These are phyloP conservation scores for Anhinga anhinga DNA, from an alignment of 2,113 vertebrate species.

Conservation along the genomic window DNA sequence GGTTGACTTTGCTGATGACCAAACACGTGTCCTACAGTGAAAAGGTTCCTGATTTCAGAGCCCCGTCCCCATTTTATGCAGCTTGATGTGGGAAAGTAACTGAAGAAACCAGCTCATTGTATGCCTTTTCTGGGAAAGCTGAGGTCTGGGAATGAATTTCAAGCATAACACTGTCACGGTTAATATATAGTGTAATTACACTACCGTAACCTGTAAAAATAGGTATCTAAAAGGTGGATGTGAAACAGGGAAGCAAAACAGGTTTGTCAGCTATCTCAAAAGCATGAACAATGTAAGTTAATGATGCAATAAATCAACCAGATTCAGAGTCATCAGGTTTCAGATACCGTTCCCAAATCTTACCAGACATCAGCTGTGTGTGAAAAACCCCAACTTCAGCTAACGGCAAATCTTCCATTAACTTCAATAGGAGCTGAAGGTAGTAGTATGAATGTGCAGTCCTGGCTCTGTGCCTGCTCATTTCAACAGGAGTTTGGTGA, in stretches of 20 bases:
- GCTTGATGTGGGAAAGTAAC: background rate
- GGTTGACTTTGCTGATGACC: background rate
- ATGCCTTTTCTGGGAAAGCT: background rate
- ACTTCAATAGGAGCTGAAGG: background rate
- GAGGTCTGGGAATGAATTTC: background rate
- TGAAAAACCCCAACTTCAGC: background rate
- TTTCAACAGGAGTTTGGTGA: conserved; percentile 4
- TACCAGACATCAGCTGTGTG: background rate
- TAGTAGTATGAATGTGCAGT: background rate
- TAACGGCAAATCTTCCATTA: background rate
- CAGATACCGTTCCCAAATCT: background rate
- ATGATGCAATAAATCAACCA: background rate
- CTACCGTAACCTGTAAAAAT: background rate
- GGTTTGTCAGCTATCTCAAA: background rate
- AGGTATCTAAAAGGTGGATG: background rate
- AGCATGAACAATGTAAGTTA: background rate
- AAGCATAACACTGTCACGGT: background rate
- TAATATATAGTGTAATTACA: background rate
- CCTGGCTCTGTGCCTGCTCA: background rate
- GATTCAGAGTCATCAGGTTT: background rate
- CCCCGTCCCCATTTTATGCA: background rate
- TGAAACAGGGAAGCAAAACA: background rate
- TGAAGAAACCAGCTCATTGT: background rate
- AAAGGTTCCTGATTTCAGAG: background rate
- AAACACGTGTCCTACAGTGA: rapidly evolving